Evolutionary conservation across 1,140 invertebrate species (phyloP).

Genomic region (Drosophila pseudoananassae): DNA sequence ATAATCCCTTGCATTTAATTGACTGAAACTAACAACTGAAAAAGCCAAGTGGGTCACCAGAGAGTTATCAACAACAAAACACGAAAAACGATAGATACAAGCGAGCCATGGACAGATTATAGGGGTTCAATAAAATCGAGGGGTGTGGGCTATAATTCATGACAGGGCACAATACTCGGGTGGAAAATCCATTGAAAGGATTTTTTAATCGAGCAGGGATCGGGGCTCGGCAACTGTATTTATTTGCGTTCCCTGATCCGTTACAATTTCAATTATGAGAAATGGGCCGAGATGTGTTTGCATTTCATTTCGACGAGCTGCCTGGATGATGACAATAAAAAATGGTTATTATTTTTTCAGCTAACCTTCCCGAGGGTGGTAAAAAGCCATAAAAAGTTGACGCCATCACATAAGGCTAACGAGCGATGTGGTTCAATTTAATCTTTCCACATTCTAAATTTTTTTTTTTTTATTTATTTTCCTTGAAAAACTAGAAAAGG

Average conservation of each 20-base stretch:
- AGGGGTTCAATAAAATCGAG: background rate
- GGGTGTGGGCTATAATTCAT: constrained; percentile 24
- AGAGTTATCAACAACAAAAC: constrained; percentile 10
- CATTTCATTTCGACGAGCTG: constrained; percentile 50
- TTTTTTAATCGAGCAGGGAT: constrained; percentile 40
- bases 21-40: constrained; percentile 64
- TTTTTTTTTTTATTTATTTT: background rate
- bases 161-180: constrained; percentile 14
- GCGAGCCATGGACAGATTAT: constrained; percentile 3
- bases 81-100: constrained; percentile 6
- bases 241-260: constrained; percentile 53
- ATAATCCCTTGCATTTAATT: constrained; percentile 77
- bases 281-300: constrained; percentile 51
- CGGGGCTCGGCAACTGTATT: constrained; percentile 31
- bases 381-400: constrained; percentile 9
- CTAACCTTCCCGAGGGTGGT: constrained; percentile 6
- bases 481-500: too few species aligned
- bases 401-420: constrained; percentile 11
- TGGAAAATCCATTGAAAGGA: constrained; percentile 44
- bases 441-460: background rate
- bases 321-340: constrained; percentile 40
- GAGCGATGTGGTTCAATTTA: background rate
- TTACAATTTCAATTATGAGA: constrained; percentile 60
- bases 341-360: constrained; percentile 31
- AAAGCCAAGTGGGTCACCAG: constrained; percentile 59